Evolutionary conservation across 1,140 invertebrate genomes (phyloP).

Genomic region (Pseudomyrmex pallidus): DNA sequence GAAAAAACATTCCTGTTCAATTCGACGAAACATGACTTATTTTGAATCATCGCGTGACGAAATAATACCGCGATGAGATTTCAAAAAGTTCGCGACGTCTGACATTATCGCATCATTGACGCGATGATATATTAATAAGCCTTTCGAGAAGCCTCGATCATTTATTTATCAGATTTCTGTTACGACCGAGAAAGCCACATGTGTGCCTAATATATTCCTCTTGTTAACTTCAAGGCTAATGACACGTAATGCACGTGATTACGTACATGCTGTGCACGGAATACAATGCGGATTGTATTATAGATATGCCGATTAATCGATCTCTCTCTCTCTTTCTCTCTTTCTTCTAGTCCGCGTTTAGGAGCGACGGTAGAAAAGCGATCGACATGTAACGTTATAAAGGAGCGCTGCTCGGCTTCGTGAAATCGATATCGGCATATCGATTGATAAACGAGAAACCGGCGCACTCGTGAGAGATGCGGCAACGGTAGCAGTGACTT

Average conservation of each 20-base stretch:
- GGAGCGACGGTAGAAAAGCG: conserved; percentile 12
- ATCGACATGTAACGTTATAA: not conserved
- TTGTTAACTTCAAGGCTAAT: conserved; percentile 23
- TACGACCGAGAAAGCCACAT: not conserved
- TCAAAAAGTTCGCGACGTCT: not conserved
- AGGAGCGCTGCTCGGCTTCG: conserved; percentile 29
- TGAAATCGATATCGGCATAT: conserved; percentile 41
- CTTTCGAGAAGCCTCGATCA: conserved; percentile 3
- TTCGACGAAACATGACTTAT: not conserved
- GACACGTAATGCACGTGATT: not conserved
- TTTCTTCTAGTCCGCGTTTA: not conserved
- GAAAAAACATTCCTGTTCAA: not conserved
- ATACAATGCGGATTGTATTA: conserved; percentile 21
- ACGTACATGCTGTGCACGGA: not conserved
- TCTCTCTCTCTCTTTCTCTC: not conserved
- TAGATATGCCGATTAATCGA: conserved; percentile 43
- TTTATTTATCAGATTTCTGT: conserved; percentile 5
- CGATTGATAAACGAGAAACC: conserved; percentile 59
- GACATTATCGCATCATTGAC: conserved; percentile 2
- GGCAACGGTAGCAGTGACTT: conserved; percentile 8
- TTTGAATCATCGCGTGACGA: not conserved
- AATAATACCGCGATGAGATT: not conserved
- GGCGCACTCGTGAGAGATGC: not conserved
- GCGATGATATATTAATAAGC: not conserved
- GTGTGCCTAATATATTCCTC: not conserved